phyloP scores from a whole-genome alignment of 2,888 invertebrate species.

The Cepaea hortensis region DNA sequence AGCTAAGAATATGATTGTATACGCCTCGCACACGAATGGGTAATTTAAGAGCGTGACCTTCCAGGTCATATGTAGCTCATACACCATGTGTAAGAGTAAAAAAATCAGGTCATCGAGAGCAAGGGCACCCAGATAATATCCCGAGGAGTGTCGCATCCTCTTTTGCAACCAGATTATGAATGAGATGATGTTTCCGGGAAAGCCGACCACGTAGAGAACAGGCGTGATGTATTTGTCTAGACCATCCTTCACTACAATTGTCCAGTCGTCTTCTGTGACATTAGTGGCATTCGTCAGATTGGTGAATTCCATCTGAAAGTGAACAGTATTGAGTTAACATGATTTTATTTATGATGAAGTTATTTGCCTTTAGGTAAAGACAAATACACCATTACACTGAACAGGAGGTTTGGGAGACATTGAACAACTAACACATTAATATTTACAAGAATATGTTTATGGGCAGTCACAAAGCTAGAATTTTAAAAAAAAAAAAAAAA shows the following conservation, averaged over 20 bases:
- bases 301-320: slow-evolving; percentile 16
- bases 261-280: slow-evolving; percentile 43
- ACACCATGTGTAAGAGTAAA: slow-evolving; percentile 70
- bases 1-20: slow-evolving; percentile 70
- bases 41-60: slow-evolving; percentile 58
- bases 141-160: slow-evolving; percentile 75
- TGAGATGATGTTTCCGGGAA: slow-evolving; percentile 75
- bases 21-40: slow-evolving; percentile 72
- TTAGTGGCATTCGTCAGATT: not conserved
- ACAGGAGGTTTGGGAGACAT: too few species aligned
- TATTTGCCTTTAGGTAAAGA: not conserved
- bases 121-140: slow-evolving; percentile 74
- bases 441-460: too few species aligned
- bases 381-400: too few species aligned
- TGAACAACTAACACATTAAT: too few species aligned
- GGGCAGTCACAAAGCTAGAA: too few species aligned
- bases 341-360: not conserved
- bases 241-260: not conserved
- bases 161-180: slow-evolving; percentile 74
- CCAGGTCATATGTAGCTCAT: slow-evolving; percentile 71
- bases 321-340: not conserved
- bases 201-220: slow-evolving; percentile 73
- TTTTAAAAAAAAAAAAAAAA: too few species aligned
- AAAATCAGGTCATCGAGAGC: slow-evolving; percentile 74
- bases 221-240: slow-evolving; percentile 69